Percentiles rank a stretch among this genome's conserved stretches.
Evolutionary conservation across 35 echinoderm and acorn worm species (phyloP).

Genomic region (Acanthaster planci): DNA sequence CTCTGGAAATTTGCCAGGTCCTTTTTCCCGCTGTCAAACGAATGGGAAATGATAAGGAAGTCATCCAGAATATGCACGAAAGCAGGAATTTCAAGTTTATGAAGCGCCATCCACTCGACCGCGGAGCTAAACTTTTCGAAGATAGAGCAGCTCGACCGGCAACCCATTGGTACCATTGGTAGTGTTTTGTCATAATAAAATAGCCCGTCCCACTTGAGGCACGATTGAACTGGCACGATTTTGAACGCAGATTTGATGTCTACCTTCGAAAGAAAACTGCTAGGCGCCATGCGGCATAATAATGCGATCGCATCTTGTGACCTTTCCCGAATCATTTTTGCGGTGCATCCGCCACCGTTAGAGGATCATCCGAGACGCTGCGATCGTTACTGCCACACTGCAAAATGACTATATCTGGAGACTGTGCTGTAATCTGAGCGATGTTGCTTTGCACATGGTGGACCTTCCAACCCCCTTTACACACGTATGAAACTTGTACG

Average conservation of each 20-base stretch:
- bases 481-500: no score
- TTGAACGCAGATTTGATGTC: not conserved
- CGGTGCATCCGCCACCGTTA: not conserved
- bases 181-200: not conserved
- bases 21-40: accelerated
- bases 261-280: not conserved
- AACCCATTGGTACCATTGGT: conserved; percentile 16
- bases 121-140: not conserved
- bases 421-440: no score
- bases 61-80: not conserved
- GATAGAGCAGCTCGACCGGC: not conserved
- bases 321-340: not conserved
- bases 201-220: not conserved
- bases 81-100: not conserved
- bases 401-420: no score
- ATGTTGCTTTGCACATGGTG: no score
- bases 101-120: not conserved
- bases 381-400: not conserved
- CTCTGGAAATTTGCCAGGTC: not conserved
- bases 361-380: not conserved
- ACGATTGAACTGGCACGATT: not conserved
- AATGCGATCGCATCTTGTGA: not conserved
- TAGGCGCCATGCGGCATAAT: not conserved
- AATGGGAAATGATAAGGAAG: not conserved
- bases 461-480: no score